Evolutionary conservation across 2,888 invertebrate genomes (phyloP).

Genomic region (Cordylochernes scorpioides): DNA sequence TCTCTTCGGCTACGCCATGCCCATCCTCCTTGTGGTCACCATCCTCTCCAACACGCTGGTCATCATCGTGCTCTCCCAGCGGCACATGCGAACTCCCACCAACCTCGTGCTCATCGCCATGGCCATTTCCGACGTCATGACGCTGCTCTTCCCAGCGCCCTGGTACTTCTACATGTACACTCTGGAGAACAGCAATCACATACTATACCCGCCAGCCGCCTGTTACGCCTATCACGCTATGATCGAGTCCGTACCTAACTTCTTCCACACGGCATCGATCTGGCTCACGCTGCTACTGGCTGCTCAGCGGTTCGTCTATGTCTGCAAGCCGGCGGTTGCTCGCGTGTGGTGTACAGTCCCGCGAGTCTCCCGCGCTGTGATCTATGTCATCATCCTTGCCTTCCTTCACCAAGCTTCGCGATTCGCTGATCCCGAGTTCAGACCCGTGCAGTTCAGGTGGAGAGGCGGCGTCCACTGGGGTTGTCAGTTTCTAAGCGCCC

Average conservation of each 20-base stretch:
- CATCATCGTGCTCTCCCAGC: conserved; percentile 58
- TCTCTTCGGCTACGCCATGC: conserved; percentile 49
- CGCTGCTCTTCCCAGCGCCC: conserved; percentile 62
- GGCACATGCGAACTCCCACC: conserved; percentile 73
- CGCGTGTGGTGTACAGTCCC: conserved; percentile 39
- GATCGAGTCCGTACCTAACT: conserved; percentile 36
- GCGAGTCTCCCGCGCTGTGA: conserved; percentile 45
- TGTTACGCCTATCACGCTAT: conserved; percentile 42
- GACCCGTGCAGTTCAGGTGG: conserved; percentile 38
- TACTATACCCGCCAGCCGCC: conserved; percentile 40
- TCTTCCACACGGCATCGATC: conserved; percentile 78
- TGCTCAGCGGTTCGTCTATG: conserved; percentile 75
- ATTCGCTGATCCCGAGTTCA: conserved; percentile 42
- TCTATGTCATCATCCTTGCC: conserved; percentile 48
- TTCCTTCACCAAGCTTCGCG: conserved; percentile 53
- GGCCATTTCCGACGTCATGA: conserved; percentile 82
- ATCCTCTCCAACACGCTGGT: conserved; percentile 72
- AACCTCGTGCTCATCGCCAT: conserved; percentile 81
- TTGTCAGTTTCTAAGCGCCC: conserved; percentile 25
- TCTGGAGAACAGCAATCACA: conserved; percentile 57
- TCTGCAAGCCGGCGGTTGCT: conserved; percentile 69
- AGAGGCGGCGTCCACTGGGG: conserved; percentile 26
- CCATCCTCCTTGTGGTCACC: conserved; percentile 55
- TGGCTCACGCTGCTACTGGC: conserved; percentile 75
- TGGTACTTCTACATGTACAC: conserved; percentile 80